phyloP scores from a whole-genome alignment of 2,113 vertebrate species.

The Urocolius indicus region DNA sequence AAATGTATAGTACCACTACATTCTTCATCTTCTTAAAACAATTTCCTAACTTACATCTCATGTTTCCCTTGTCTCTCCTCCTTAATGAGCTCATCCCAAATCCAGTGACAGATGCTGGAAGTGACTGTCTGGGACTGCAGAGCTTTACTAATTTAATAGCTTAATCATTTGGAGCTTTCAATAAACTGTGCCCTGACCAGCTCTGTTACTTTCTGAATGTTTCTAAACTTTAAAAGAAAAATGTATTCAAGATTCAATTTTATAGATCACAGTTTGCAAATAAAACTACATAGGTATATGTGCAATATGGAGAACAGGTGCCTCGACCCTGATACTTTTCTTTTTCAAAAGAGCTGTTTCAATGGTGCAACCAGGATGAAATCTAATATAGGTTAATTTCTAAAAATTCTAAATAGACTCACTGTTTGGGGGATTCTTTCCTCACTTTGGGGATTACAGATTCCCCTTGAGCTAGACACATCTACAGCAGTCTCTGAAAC shows the following conservation, averaged over 20 bases:
- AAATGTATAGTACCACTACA: not conserved
- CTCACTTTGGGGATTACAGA: not conserved
- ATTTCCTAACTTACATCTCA: not conserved
- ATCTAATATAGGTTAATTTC: not conserved
- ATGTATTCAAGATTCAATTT: not conserved
- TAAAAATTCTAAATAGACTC: not conserved
- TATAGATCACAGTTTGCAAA: not conserved
- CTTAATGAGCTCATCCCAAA: slow-evolving; percentile 49
- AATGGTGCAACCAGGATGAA: not conserved
- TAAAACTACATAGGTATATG: not conserved
- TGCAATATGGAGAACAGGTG: not conserved
- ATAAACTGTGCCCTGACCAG: not conserved
- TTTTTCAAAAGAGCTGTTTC: not conserved
- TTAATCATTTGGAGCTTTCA: slow-evolving; percentile 29
- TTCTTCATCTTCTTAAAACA: not conserved
- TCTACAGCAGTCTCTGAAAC: not conserved
- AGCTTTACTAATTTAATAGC: slow-evolving; percentile 31
- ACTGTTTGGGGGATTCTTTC: not conserved
- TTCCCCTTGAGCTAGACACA: not conserved
- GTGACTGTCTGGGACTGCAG: slow-evolving; percentile 3
- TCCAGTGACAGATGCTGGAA: slow-evolving; percentile 32
- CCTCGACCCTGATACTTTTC: not conserved
- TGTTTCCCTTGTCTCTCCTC: not conserved
- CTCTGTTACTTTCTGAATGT: not conserved
- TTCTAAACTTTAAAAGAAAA: not conserved